Base-by-base conservation (phyloP, 2,888 invertebrate genomes). In the Cenopis cana region DNA sequence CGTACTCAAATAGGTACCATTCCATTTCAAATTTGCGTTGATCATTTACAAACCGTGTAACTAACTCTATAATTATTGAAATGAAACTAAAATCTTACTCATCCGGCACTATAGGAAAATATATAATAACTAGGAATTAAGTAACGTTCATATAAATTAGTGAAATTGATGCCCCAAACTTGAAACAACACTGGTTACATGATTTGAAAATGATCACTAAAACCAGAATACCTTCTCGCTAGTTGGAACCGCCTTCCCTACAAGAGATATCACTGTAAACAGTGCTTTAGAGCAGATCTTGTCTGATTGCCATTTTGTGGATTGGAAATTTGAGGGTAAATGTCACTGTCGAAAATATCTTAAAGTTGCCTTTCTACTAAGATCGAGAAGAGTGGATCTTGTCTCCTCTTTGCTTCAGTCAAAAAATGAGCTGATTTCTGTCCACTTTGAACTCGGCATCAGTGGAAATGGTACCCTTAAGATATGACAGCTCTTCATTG, bases 1-100 rank as follows among this genome's bases (percentile, higher is more conserved):
- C 61, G 75, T 79, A 72, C 73, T 75, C n/a, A 46, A 8, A n/a
- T 66, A n/a, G n/a, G n/a, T n/a, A 75, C 76, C 54, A 56, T 66
- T 12, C n/a, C 57, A 38, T 54, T n/a, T 3, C n/a, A 38, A 60
- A 60, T 29, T 60, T 60, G 17, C 46, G n/a, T 12, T 38, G n/a
- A 38, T 38, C 18, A 64, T 54, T 64, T 54, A 20, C 52, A 64
- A 64, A 52, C 38, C 52, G 20, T 38, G 29, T 36, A 62, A 41
- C 41, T 36, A 54, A 20, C 14, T 14, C 24, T 8, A 54, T 29
- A 17, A 56, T 36, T 33, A 56, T 36, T 56, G 12, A n/a, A 56
- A 56, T 33, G 56, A 33, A 56, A 17, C 36, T 36, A 33, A 56
- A 36, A 9, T 56, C 18, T n/a, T 17, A 56, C 56, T 56, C 36